A percentile compares a stretch with the other conserved stretches of the same genome.
Conservation (phyloP, 1,140 invertebrate genomes). For the Leptinotarsa undecemlineata region DNA sequence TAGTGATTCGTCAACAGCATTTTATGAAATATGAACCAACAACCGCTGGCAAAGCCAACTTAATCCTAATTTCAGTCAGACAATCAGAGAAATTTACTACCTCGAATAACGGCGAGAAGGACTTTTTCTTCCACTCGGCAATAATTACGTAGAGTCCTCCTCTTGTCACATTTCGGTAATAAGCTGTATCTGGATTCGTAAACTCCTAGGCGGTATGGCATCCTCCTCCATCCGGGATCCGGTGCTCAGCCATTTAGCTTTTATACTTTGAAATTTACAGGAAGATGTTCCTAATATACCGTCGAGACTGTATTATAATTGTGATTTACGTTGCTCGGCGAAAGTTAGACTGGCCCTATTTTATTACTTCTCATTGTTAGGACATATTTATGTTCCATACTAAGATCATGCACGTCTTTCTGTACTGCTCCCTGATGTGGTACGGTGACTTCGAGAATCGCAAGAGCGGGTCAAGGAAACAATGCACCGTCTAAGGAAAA, state of each 20-base stretch:
- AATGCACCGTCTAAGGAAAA: background rate
- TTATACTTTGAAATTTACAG: slow-evolving; percentile 28
- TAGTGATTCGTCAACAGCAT: too few species aligned
- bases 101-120: background rate
- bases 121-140: slow-evolving; percentile 20
- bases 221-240: slow-evolving; percentile 16
- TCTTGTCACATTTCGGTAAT: slow-evolving; percentile 23
- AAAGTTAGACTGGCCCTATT: slow-evolving; percentile 24
- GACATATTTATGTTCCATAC: slow-evolving; percentile 19
- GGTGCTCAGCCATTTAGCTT: slow-evolving; percentile 26
- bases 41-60: background rate
- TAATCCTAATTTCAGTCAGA: slow-evolving; percentile 17
- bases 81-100: slow-evolving; percentile 19
- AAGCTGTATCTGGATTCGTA: slow-evolving; percentile 24
- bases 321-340: slow-evolving; percentile 14
- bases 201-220: slow-evolving; percentile 22
- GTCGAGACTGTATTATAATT: slow-evolving; percentile 28
- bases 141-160: slow-evolving; percentile 13
- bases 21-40: too few species aligned
- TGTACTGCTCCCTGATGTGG: background rate
- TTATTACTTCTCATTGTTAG: slow-evolving; percentile 22
- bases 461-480: background rate
- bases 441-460: background rate
- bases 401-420: slow-evolving; percentile 4
- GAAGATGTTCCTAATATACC: slow-evolving; percentile 25